phyloP scores from a whole-genome alignment of 2,888 invertebrate genomes.

The Lordiphosa andalusiaca region DNA sequence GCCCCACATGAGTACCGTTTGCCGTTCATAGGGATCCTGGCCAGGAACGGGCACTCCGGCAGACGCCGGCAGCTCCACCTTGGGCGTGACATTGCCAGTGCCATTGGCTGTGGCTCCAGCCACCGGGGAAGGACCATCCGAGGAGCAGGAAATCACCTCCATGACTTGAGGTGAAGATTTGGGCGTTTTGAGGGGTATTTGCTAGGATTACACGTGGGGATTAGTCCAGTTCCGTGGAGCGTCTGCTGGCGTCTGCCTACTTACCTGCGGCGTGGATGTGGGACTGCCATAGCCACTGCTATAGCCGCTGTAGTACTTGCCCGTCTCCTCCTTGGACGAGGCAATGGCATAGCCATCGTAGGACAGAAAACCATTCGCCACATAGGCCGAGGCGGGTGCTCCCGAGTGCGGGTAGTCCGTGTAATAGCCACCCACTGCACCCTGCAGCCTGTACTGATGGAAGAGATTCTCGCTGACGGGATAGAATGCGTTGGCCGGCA shows the following conservation, averaged over 20 bases:
- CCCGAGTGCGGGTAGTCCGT: slow-evolving; percentile 88
- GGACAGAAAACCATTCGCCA: slow-evolving; percentile 90
- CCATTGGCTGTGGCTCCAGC: slow-evolving; percentile 58
- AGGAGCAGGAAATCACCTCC: slow-evolving; percentile 80
- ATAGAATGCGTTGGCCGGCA: slow-evolving; percentile 85
- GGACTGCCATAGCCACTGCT: slow-evolving; percentile 80
- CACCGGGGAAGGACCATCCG: slow-evolving; percentile 79
- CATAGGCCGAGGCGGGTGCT: slow-evolving; percentile 82
- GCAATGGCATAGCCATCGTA: slow-evolving; percentile 83
- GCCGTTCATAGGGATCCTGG: slow-evolving; percentile 83
- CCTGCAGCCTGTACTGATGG: slow-evolving; percentile 93
- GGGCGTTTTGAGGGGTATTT: slow-evolving; percentile 80
- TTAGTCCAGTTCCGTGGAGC: background rate
- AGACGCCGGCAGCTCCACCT: slow-evolving; percentile 75
- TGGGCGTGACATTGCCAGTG: slow-evolving; percentile 73
- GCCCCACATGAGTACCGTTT: slow-evolving; percentile 97
- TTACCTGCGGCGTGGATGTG: slow-evolving; percentile 79
- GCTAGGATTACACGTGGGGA: slow-evolving; percentile 42
- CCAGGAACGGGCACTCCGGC: slow-evolving; percentile 21
- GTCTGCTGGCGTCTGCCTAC: background rate
- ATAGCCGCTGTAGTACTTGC: slow-evolving; percentile 82
- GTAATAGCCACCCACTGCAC: slow-evolving; percentile 87
- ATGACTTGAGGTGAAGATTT: slow-evolving; percentile 80
- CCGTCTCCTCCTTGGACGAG: slow-evolving; percentile 79
- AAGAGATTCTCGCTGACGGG: slow-evolving; percentile 92